Evolutionary conservation across 30 jellyfish, hydroid and myxozoan species (phyloP).

Genomic region (Haliclystus octoradiatus): DNA sequence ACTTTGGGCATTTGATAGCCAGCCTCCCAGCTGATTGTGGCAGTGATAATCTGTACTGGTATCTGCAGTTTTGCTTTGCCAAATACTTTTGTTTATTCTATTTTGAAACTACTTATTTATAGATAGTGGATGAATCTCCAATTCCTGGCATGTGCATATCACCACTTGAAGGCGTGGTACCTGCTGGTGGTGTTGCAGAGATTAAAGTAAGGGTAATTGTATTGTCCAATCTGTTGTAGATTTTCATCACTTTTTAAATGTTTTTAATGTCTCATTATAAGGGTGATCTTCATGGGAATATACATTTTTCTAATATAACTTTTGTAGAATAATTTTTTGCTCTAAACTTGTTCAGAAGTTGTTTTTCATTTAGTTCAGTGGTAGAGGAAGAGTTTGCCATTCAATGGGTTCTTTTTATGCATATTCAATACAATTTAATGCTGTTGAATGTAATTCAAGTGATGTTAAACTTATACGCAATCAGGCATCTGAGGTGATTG

Average conservation of each 20-base stretch:
- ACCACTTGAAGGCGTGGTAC: slow-evolving; percentile 43
- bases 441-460: too few relatives aligned
- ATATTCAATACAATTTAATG: too few relatives aligned
- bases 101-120: too few relatives aligned
- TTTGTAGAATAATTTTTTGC: background rate
- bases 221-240: background rate
- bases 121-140: slow-evolving; percentile 72
- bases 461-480: too few relatives aligned
- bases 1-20: too few relatives aligned
- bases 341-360: background rate
- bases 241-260: too few relatives aligned
- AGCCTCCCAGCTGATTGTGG: too few relatives aligned
- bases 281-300: background rate
- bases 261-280: background rate
- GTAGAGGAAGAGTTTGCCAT: background rate
- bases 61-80: too few relatives aligned
- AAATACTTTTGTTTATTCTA: too few relatives aligned
- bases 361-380: background rate
- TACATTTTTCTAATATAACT: background rate
- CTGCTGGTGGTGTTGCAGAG: slow-evolving; percentile 74
- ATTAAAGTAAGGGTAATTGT: slow-evolving; percentile 24
- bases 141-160: slow-evolving; percentile 66
- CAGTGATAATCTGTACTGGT: too few relatives aligned
- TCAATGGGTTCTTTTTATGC: background rate
- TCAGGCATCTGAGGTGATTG: too few relatives aligned